Conservation (phyloP, 2,113 vertebrate genomes). For the Dromaius novaehollandiae region DNA sequence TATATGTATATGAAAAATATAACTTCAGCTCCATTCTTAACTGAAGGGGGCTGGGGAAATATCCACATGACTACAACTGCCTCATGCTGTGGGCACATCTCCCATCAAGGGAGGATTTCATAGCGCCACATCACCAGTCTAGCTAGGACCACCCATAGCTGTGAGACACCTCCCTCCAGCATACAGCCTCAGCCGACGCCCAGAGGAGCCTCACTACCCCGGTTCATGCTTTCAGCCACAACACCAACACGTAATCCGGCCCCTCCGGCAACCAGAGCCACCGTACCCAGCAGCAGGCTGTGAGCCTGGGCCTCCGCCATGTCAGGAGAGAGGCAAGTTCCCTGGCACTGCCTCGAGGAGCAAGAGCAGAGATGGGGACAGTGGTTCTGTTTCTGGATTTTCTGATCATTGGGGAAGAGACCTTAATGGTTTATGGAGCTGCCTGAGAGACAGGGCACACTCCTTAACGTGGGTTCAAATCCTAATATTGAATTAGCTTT, state of each 20-base stretch:
- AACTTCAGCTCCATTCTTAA: not conserved
- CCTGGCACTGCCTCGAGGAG: not conserved
- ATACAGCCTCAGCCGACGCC: not conserved
- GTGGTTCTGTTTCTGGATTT: not conserved
- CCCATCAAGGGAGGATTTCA: not conserved
- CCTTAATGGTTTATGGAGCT: not conserved
- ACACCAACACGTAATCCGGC: not conserved
- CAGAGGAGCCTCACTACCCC: not conserved
- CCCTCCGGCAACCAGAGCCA: fast-evolving
- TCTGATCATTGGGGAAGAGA: not conserved
- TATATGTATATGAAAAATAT: not conserved
- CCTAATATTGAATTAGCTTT: not conserved
- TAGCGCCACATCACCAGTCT: not conserved
- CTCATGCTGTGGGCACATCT: not conserved
- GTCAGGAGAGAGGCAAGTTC: not conserved
- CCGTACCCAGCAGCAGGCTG: fast-evolving
- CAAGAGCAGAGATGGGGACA: not conserved
- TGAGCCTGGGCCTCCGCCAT: fast-evolving
- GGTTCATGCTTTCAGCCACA: not conserved
- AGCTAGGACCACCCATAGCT: not conserved
- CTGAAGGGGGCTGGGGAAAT: not conserved
- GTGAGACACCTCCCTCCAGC: not conserved
- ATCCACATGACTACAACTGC: fast-evolving
- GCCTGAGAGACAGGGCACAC: not conserved
- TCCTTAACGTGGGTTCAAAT: not conserved